A percentile compares a stretch with the other conserved stretches of the same genome.
phyloP scores from a whole-genome alignment of 2,797 vertebrate genomes.

The Microctenopoma stevenorrisi region DNA sequence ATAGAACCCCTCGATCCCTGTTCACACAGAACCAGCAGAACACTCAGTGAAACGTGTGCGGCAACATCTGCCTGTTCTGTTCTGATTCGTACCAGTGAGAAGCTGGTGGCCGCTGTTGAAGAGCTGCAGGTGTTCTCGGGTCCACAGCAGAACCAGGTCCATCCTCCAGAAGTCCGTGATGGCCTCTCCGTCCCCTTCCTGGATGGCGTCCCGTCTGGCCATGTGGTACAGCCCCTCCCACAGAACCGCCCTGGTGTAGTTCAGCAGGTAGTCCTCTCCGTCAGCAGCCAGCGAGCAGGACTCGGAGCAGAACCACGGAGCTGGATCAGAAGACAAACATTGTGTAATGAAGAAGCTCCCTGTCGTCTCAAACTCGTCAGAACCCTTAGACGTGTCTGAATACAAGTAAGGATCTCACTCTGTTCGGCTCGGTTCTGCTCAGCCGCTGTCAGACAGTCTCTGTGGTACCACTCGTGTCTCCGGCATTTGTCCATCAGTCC shows the following conservation, averaged over 20 bases:
- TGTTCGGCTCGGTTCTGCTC: not conserved
- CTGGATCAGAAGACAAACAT: not conserved
- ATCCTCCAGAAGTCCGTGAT: slow-evolving; percentile 21
- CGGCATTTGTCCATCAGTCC: slow-evolving; percentile 10
- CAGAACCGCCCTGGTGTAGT: slow-evolving; percentile 7
- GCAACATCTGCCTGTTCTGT: not conserved
- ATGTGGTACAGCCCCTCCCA: slow-evolving; percentile 28
- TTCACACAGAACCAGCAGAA: not conserved
- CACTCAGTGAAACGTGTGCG: not conserved
- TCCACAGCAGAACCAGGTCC: slow-evolving; percentile 29
- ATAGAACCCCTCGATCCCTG: slow-evolving; percentile 21
- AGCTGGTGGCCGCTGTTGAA: slow-evolving; percentile 19
- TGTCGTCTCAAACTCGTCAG: too few species aligned
- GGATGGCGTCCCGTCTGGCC: slow-evolving; percentile 14
- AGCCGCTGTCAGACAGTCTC: not conserved
- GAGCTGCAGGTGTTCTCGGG: slow-evolving; percentile 13
- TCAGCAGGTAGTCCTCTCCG: slow-evolving; percentile 2
- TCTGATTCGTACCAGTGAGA: slow-evolving; percentile 9
- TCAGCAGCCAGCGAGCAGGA: not conserved
- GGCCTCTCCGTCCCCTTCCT: slow-evolving; percentile 20
- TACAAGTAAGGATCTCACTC: not conserved
- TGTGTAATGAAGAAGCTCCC: too few species aligned
- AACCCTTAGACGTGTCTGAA: not conserved
- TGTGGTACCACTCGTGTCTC: slow-evolving; percentile 25
- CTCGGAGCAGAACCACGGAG: slow-evolving; percentile 17